Evolutionary conservation across 2,113 vertebrate genomes (phyloP), one percentile per base, ranked within the genome.

Genomic region (Entomyzon cyanotis): DNA sequence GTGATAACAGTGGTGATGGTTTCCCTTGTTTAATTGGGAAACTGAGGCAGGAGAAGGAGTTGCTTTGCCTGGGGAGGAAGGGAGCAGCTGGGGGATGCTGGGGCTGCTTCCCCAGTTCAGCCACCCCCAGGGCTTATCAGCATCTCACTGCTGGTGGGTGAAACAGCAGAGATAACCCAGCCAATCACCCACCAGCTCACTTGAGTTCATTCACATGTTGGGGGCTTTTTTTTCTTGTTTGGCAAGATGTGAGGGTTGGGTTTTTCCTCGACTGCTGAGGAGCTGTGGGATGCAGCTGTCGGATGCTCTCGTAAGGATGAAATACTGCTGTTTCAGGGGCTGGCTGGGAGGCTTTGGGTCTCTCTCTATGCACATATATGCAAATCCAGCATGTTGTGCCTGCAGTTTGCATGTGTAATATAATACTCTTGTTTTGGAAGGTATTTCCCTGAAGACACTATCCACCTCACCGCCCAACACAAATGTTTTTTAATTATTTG

Each of bases 61-160:
- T 74, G 35, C 46, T 82, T n/a, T 64, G 15, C 31, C 44, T 9
- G 1, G 39, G 16, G 15, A 67, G 27, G 33, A 18, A 23, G n/a
- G 30, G 17, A 44, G 8, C 0, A 7, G 8, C 24, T 0, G 0
- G 9, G 30, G 30, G 6, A 1, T 42, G 25, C 14, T 6, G 7
- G 50, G 39, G 23, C 75, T 74, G 56, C 44, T 11, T 59, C 52
- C 15, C 28, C 17, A 74, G 46, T 9, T 58, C 91, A 79, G 42
- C 50, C 71, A 53, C 77, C 58, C 28, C 73, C 3, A 1, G 39
- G 53, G 49, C 3, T 91, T 93, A 92, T 90, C 95, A 93, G 27
- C 90, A 12, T 28, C 68, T 62, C 8, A 0, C 92, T 89, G 94
- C 5, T 44, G 88, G 79, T 1, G 3, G 93, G 90, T 12, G 37